phyloP scores from a whole-genome alignment of 1,140 invertebrate species.

The Globodera rostochiensis region DNA sequence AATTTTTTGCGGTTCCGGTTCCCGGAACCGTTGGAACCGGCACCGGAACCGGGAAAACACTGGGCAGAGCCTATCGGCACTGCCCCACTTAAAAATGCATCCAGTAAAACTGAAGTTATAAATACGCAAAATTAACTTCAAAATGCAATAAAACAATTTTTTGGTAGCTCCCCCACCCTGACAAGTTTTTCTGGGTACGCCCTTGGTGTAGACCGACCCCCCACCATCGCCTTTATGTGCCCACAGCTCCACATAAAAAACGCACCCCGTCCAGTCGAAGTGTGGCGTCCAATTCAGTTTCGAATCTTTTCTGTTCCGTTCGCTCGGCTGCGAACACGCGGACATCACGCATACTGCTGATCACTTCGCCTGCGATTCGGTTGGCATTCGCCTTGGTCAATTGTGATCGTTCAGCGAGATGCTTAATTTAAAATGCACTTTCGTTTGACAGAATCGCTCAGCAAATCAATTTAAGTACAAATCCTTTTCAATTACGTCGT shows the following conservation, averaged over 20 bases:
- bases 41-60: too few relatives aligned
- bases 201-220: too few relatives aligned
- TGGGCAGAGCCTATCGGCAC: too few relatives aligned
- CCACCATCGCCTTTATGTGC: too few relatives aligned
- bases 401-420: conserved; percentile 66
- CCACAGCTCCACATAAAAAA: background rate
- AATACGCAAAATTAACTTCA: too few relatives aligned
- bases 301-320: conserved; percentile 57
- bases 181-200: too few relatives aligned
- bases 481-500: conserved; percentile 55
- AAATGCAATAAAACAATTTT: too few relatives aligned
- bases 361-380: conserved; percentile 66
- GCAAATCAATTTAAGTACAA: background rate
- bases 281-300: conserved; percentile 52
- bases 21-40: too few relatives aligned
- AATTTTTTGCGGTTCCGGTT: too few relatives aligned
- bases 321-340: conserved; percentile 66
- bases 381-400: conserved; percentile 66
- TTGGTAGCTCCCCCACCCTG: too few relatives aligned
- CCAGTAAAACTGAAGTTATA: too few relatives aligned
- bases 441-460: background rate
- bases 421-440: conserved; percentile 47
- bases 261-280: conserved; percentile 52
- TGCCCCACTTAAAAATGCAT: too few relatives aligned
- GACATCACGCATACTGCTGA: conserved; percentile 66